A percentile compares a stretch with the other conserved stretches of the same genome.
These are phyloP conservation scores for Sisyra terminalis DNA, from an alignment of 2,888 invertebrate genomes.

Conservation along the genomic window DNA sequence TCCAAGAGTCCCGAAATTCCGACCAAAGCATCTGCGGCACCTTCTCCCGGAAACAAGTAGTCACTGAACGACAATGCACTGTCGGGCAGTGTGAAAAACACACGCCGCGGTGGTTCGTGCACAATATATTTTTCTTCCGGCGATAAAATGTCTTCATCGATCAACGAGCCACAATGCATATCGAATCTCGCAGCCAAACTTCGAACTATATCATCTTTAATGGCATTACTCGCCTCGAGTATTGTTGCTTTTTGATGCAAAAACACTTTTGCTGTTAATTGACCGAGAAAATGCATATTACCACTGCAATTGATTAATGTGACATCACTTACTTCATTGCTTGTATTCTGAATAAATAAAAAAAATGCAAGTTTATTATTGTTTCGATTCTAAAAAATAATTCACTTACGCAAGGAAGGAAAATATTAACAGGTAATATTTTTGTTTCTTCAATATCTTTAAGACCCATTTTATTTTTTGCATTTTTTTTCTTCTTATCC, in stretches of 20 bases:
- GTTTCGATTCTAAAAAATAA: slow-evolving; percentile 3
- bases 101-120: slow-evolving; percentile 79
- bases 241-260: slow-evolving; percentile 61
- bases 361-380: slow-evolving; percentile 5
- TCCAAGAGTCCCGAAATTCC: slow-evolving; percentile 72
- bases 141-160: slow-evolving; percentile 59
- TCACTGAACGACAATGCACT: slow-evolving; percentile 61
- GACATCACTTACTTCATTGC: slow-evolving; percentile 4
- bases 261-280: slow-evolving; percentile 58
- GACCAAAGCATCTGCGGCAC: slow-evolving; percentile 60
- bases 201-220: slow-evolving; percentile 70
- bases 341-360: neutral
- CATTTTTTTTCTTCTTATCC: slow-evolving; percentile 38
- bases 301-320: slow-evolving; percentile 40
- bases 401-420: slow-evolving; percentile 49
- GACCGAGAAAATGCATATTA: slow-evolving; percentile 55
- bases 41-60: slow-evolving; percentile 84
- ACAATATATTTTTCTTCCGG: slow-evolving; percentile 63
- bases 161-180: slow-evolving; percentile 84
- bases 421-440: slow-evolving; percentile 45
- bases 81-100: slow-evolving; percentile 54
- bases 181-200: slow-evolving; percentile 74
- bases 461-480: slow-evolving; percentile 27
- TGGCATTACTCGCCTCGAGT: slow-evolving; percentile 49
- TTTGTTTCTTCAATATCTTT: slow-evolving; percentile 29